phyloP scores from a whole-genome alignment of 2,888 invertebrate genomes.

The Tuberolachnus salignus region DNA sequence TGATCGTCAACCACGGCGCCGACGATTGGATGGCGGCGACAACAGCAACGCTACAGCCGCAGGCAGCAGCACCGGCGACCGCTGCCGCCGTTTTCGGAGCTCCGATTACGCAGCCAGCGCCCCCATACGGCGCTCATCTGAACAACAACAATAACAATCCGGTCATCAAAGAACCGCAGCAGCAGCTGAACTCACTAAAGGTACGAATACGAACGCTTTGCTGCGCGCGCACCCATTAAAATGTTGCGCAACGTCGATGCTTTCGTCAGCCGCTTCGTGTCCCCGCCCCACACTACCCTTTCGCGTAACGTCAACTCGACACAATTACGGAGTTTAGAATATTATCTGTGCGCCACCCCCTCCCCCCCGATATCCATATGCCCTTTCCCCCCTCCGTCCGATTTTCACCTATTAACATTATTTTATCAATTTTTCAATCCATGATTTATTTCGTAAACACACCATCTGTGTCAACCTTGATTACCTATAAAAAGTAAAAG shows the following conservation, averaged over 20 bases:
- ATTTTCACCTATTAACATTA: neutral
- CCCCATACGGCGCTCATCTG: constrained; percentile 23
- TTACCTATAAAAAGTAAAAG: too few species aligned
- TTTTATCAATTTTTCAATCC: too few species aligned
- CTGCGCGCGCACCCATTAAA: too few species aligned
- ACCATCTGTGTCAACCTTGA: too few species aligned
- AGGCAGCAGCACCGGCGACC: neutral
- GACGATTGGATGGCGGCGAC: neutral
- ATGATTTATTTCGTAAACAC: too few species aligned
- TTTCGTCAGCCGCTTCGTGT: too few species aligned
- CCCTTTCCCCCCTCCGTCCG: too few species aligned
- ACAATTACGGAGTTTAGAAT: too few species aligned
- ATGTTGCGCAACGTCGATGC: too few species aligned
- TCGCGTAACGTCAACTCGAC: too few species aligned
- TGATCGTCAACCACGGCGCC: constrained; percentile 26
- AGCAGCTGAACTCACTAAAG: neutral
- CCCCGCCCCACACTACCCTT: neutral
- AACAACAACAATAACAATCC: constrained; percentile 49
- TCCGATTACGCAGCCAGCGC: constrained; percentile 13
- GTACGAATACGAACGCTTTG: constrained; percentile 4
- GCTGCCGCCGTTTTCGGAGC: constrained; percentile 3
- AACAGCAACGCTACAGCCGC: neutral
- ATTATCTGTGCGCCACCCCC: too few species aligned
- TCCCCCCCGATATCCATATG: too few species aligned
- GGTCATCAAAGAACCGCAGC: constrained; percentile 41